Evolutionary conservation across 2,888 invertebrate species (phyloP), one percentile per base, ranked within the genome.

Genomic region (Corythucha ciliata): DNA sequence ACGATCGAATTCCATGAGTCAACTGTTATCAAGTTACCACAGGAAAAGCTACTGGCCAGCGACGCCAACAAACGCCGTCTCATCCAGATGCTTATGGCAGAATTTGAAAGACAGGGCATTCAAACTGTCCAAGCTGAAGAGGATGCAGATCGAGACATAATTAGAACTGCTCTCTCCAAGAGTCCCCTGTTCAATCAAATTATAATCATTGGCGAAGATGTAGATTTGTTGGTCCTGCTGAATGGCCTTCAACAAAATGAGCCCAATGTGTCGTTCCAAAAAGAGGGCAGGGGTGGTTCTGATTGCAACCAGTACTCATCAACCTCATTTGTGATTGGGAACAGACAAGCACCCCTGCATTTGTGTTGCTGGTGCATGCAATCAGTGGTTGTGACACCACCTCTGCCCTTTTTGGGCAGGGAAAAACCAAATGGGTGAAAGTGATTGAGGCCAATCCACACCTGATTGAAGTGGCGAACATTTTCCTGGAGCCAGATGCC

Each of bases 341-440:
- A 36, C 36, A n/a, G n/a, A n/a, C n/a, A n/a, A n/a, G n/a, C n/a
- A n/a, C n/a, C n/a, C n/a, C n/a, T n/a, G n/a, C n/a, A n/a, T n/a
- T n/a, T n/a, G n/a, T n/a, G n/a, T n/a, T 42, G 20, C 14, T 42
- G 8, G 27, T 42, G 4, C 44, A 42, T 27, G 44, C 44, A 7
- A 3, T 42, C 12, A 42, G 44, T 14, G 44, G 44, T 2, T 42
- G 44, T 14, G 44, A 42, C 16, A 22, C 26, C 3, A 46, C 46
- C 4, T 46, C 46, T 6, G 46, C 46, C 14, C 12, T 46, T 1
- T 46, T 34, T 27, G 8, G 20, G 8, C 33, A 46, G 24, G 46
- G 46, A n/a, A 46, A 46, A 34, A 21, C 34, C 22, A 46, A 46
- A 14, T 46, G n/a, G n/a, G n/a, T n/a, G n/a, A n/a, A n/a, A n/a